Evolutionary conservation across 2,888 invertebrate genomes (phyloP), one percentile per base, ranked within the genome.

Genomic region (Eristalinus aeneus): DNA sequence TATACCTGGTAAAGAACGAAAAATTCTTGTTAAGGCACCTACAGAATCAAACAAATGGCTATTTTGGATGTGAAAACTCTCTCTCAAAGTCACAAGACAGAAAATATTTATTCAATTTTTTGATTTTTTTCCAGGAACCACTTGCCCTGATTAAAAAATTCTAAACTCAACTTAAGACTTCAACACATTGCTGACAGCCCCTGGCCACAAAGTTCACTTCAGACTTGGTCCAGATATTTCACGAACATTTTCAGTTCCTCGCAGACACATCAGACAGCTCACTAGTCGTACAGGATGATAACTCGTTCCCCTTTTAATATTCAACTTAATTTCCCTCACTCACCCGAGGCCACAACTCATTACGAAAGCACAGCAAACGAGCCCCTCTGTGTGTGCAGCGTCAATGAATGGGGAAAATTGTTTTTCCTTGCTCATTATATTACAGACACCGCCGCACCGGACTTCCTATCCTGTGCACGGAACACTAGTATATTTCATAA

Each of bases 401-500:
- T 73, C 73, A 64, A 54, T 72, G 71, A 27, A 54, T 20, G 34
- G 23, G 64, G 6, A 53, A 53, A 31, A 63, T 31, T 46, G 31
- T 20, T 10, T 34, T 63, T 36, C 23, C 61, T 36, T 46, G 64
- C 77, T 78, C 53, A 72, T 78, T 78, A 78, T 65, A 71, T 78
- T 65, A 36, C 27, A 64, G 32, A 64, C 27, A 34, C 23, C 36
- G 11, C 27, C 36, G 9, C 65, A 5, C 27, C 27, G 20, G 63
- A 69, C 31, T 5, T 71, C 58, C 65, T n/a, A n/a, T n/a, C 34
- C 53, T 65, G 60, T 39, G 65, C 78, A 65, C 53, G 71, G 72
- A 60, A n/a, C n/a, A n/a, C n/a, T n/a, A 27, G 27, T 27, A 58
- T 64, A 78, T 72, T 65, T 72, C 53, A 72, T 78, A 72, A 78